Percentiles rank a stretch among this genome's conserved stretches.
Conservation (phyloP, 2,797 vertebrate species). For the Clarias fuscus region DNA sequence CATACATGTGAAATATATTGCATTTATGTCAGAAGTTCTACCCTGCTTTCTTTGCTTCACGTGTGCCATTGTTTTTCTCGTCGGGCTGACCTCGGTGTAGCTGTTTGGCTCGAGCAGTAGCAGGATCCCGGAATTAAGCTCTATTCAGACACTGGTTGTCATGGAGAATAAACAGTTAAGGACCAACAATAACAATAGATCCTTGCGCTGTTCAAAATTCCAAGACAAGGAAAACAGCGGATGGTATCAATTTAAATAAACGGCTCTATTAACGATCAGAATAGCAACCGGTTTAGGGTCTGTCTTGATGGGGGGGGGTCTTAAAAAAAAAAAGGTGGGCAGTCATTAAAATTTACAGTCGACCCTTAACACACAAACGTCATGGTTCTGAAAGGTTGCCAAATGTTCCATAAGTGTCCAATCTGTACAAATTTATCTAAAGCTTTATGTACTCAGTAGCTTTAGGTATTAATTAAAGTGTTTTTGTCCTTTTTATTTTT, state of each 20-base stretch:
- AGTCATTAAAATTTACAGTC: constrained; percentile 14
- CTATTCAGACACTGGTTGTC: constrained; percentile 35
- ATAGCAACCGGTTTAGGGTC: neutral
- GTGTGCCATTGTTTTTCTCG: constrained; percentile 41
- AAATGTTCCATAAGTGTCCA: neutral
- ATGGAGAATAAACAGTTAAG: constrained; percentile 50
- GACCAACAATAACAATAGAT: constrained; percentile 41
- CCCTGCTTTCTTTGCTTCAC: constrained; percentile 12
- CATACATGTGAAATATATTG: constrained; percentile 22
- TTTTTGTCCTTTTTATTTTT: neutral
- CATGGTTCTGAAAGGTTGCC: neutral
- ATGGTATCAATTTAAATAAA: constrained; percentile 50
- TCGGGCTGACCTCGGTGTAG: constrained; percentile 11
- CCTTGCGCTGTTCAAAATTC: constrained; percentile 7
- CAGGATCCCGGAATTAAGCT: constrained; percentile 39
- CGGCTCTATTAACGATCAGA: neutral
- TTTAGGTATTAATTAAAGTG: constrained; percentile 4
- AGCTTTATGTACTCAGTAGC: neutral
- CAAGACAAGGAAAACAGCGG: constrained; percentile 15
- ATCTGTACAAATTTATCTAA: constrained; percentile 3
- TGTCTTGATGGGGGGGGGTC: neutral
- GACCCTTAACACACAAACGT: neutral
- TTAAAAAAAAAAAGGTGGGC: neutral
- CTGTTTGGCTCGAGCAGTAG: constrained; percentile 21
- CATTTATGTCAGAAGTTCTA: neutral